Evolutionary conservation across 2,888 invertebrate species (phyloP), one percentile per base, ranked within the genome.

Genomic region (Linhomoeus sp.): DNA sequence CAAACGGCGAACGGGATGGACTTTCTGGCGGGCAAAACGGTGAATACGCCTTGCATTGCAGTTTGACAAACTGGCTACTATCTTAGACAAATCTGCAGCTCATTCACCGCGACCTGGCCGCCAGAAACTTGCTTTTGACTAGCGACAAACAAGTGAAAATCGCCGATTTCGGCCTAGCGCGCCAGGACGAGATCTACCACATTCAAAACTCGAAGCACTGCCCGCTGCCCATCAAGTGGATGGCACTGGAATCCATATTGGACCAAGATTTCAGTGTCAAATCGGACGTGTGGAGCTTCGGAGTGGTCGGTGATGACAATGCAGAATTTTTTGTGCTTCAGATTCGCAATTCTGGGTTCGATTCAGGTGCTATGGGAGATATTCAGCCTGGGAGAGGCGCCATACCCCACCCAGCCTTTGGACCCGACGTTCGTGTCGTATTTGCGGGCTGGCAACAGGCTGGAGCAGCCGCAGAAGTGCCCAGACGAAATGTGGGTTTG

Each of bases 371-470:
- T 92, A 47, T 92, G 90, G 90, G 92, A 94, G 72, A 88, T 92
- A 42, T 88, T 90, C 81, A 88, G 88, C 0, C 74, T 88, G 44
- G 92, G 92, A 20, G 88, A 86, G 19, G 86, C 87, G 7, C 92
- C 92, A 0, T 92, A 92, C 71, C 88, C 90, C 2, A 81, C 92
- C 17, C 84, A 85, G 3, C 82, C 87, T n/a, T 19, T 49, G 15
- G 45, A 50, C 3, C 85, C 88, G 66, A 82, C 84, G 60, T 75
- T 92, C 56, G 86, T 87, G 70, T 81, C 82, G 62, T 76, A 84
- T 51, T 71, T 94, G 46, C 76, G 83, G 66, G 80, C 80, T 44
- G 92, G 90, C 0, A 81, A 86, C 63, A 75, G 92, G 53, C 88
- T 92, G 88, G 85, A 86, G 65, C 83, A 82, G 57, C 92, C 92